These are phyloP conservation scores for Saccostrea glomerata DNA, from an alignment of 1,140 invertebrate genomes.

Conservation along the genomic window DNA sequence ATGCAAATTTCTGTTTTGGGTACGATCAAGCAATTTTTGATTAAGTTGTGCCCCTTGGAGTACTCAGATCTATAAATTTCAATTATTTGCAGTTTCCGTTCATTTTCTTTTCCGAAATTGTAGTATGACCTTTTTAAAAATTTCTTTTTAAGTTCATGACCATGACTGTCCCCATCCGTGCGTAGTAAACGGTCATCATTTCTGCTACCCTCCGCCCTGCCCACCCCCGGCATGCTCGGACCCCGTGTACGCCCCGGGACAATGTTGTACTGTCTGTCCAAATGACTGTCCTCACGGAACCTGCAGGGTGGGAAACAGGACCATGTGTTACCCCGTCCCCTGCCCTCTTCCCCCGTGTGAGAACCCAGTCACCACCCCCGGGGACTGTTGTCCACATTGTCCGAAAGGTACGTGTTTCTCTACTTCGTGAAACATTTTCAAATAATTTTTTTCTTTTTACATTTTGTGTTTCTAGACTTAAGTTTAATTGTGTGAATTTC, in stretches of 20 bases:
- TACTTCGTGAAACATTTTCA: neutral
- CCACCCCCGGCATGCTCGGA: neutral
- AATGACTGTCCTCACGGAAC: conserved; percentile 13
- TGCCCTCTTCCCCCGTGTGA: conserved; percentile 30
- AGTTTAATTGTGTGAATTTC: neutral
- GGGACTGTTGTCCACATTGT: conserved; percentile 47
- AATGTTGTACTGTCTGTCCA: conserved; percentile 38
- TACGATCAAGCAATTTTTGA: too few relatives aligned
- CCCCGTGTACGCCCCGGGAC: conserved; percentile 17
- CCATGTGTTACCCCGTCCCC: conserved; percentile 3
- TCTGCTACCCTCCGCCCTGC: conserved; percentile 29
- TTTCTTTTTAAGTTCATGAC: neutral
- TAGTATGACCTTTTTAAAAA: too few relatives aligned
- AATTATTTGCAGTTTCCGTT: too few relatives aligned
- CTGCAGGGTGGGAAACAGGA: neutral
- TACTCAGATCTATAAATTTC: too few relatives aligned
- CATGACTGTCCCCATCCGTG: conserved; percentile 24
- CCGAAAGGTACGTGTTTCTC: neutral
- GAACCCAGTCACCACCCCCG: conserved; percentile 24
- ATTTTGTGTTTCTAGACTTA: neutral
- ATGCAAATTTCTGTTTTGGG: too few relatives aligned
- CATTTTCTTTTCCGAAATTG: too few relatives aligned
- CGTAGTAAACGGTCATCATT: conserved; percentile 7
- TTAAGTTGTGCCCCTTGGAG: too few relatives aligned
- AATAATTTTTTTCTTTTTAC: neutral